Base-by-base conservation (phyloP, 2,888 invertebrate genomes). In the Synergus itoensis region DNA sequence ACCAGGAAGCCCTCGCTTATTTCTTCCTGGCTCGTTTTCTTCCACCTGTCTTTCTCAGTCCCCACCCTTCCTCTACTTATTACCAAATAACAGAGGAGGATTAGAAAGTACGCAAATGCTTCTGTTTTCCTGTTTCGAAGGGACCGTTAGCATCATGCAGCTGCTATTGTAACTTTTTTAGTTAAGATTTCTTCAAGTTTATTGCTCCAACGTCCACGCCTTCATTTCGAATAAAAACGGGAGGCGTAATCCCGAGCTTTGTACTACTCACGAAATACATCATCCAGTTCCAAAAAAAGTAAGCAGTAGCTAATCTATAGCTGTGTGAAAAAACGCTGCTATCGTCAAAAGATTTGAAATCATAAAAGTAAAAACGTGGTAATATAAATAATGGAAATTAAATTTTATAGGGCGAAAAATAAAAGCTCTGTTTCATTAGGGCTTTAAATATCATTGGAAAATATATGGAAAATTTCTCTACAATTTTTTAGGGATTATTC, bases 1-100 rank as follows among this genome's bases (percentile, higher is more conserved):
- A 88, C 87, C 87, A 89, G 87, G 85, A 86, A 86, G 82, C 85
- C 85, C 85, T 87, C 79, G 80, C 81, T 78, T 79, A 79, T 82
- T 81, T 87, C 88, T 86, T 83, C 83, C 84, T 84, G 80, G 84
- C 57, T 57, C 53, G 3, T 57, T 57, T 18, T 18, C 83, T 84
- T 82, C 77, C 81, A 79, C 81, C 83, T 81, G 73, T 79, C 82
- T 82, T 53, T 77, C 79, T 75, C 79, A 78, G 79, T 82, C 81
- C 82, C 81, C 77, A 75, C 79, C 79, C 43, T 80, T 78, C 79
- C 62, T 77, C 79, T 80, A 78, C 83, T 82, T 63, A 69, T 81
- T 81, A 69, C 80, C 79, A 75, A 78, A 83, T 81, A 77, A 79
- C 81, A 80, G 18, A 9, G 18, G 11, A 57, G 18, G 57, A 57